Percentiles rank a stretch among this genome's conserved stretches.
Evolutionary conservation across 2,113 vertebrate species (phyloP).

Genomic region (Holacanthus passer): DNA sequence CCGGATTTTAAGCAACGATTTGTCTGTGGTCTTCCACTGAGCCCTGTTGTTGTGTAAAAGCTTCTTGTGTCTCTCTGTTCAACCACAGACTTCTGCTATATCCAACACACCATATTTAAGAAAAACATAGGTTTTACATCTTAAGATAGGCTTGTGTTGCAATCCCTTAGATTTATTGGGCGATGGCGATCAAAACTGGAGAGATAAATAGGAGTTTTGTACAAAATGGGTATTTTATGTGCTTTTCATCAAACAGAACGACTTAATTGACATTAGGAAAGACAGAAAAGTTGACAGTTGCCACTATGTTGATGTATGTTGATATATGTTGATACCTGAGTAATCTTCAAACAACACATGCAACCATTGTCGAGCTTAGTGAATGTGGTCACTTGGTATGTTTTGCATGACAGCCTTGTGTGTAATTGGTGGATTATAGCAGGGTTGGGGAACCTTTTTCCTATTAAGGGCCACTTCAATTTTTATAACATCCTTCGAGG

Average conservation of each 20-base stretch:
- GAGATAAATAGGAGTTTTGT: conserved; percentile 18
- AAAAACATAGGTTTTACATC: conserved; percentile 51
- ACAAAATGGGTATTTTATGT: neutral
- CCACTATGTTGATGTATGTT: neutral
- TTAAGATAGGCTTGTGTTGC: conserved; percentile 11
- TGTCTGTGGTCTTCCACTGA: conserved; percentile 62
- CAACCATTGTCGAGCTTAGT: neutral
- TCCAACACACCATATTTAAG: conserved; percentile 45
- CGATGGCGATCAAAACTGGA: neutral
- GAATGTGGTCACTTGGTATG: neutral
- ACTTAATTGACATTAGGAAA: conserved; percentile 14
- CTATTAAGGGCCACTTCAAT: too few relatives aligned
- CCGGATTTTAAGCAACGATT: conserved; percentile 40
- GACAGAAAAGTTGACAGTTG: neutral
- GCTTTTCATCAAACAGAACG: neutral
- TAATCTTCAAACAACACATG: neutral
- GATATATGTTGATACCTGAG: neutral
- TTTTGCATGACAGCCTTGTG: neutral
- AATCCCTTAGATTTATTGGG: conserved; percentile 4
- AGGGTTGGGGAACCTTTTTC: too few relatives aligned
- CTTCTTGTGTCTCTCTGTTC: conserved; percentile 38
- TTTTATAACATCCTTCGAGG: too few relatives aligned
- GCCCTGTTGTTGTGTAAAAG: conserved; percentile 64
- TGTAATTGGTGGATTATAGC: conserved; percentile 2
- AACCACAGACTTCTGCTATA: conserved; percentile 45